Base-by-base conservation (phyloP, 2,888 invertebrate genomes). In the Heliconius sara region DNA sequence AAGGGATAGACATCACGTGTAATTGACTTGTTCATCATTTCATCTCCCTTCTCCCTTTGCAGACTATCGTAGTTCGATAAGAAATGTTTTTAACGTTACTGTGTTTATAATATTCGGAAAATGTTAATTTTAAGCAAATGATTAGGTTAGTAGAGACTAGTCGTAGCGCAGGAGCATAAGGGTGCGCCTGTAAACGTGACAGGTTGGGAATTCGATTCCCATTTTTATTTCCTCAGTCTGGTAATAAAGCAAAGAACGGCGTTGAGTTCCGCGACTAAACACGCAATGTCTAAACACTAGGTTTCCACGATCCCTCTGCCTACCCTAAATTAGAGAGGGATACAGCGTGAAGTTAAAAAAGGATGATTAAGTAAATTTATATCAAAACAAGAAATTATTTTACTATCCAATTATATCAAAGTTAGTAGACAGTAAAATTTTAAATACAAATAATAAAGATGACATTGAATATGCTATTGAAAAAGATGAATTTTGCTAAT, bases 11-110 rank as follows among this genome's bases (percentile, higher is more conserved):
- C 86, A 87, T 87, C 86, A 87, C 86, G 86, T 87, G 86, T 89
- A 89, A 89, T 89, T 89, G 88, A 89, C 88, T 88, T 88, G 88
- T 89, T 87, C 87, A 86, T 89, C 86, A 87, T 87, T 89, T 89
- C 87, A 84, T 81, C 83, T 82, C 77, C 72, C 71, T 76, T 83
- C 82, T 81, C 72, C 65, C 68, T 76, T 75, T 72, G 66, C 57
- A 76, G 67, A 77, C 71, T 73, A 76, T 81, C 34, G 39, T 78
- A 52, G 39, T 79, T 80, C 68, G 60, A 76, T 78, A 78, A 73
- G 43, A 71, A 73, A 60, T 25, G 43, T 77, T 77, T 27, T 73
- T n/a, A 27, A 65, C 16, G 16, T 65, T 27, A 27, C 27, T 27
- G 27, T 16, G 65, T 25, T 27, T 16, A 63, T 63, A 12, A 27